Conservation (phyloP, 2,888 invertebrate species). For the Cataglyphis altisquamis region DNA sequence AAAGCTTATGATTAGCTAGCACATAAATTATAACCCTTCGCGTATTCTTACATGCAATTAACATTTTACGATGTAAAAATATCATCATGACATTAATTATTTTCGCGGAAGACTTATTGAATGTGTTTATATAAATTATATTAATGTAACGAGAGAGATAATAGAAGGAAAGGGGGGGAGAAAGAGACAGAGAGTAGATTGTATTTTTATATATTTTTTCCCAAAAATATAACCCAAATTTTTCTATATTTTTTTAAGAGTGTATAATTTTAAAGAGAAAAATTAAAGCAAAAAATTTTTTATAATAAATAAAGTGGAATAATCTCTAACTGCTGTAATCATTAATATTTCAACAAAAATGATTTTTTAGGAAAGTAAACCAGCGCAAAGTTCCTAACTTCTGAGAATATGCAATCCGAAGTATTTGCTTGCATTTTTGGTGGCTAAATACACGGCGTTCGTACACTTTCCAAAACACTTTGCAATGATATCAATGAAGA, state of each 20-base stretch:
- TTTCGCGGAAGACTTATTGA: background rate
- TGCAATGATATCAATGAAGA: background rate
- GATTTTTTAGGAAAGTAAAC: background rate
- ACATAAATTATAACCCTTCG: conserved; percentile 1
- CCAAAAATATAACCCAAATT: background rate
- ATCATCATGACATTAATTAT: background rate
- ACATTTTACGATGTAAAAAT: background rate
- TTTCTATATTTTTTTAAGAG: background rate
- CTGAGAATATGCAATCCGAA: background rate
- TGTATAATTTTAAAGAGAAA: background rate
- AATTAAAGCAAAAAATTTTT: background rate
- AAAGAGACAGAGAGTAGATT: background rate
- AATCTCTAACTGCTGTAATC: background rate
- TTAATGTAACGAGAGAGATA: background rate
- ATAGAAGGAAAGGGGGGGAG: too few relatives aligned
- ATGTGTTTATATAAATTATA: background rate
- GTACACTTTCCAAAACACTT: background rate
- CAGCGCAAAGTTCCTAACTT: background rate
- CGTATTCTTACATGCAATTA: background rate
- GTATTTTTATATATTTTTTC: background rate
- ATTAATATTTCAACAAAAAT: background rate
- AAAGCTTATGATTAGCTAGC: conserved; percentile 1
- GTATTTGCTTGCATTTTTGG: conserved; percentile 1
- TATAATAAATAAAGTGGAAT: background rate
- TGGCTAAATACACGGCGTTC: background rate